Conservation (phyloP, 2,888 invertebrate species). For the Cheiracanthium punctorium region DNA sequence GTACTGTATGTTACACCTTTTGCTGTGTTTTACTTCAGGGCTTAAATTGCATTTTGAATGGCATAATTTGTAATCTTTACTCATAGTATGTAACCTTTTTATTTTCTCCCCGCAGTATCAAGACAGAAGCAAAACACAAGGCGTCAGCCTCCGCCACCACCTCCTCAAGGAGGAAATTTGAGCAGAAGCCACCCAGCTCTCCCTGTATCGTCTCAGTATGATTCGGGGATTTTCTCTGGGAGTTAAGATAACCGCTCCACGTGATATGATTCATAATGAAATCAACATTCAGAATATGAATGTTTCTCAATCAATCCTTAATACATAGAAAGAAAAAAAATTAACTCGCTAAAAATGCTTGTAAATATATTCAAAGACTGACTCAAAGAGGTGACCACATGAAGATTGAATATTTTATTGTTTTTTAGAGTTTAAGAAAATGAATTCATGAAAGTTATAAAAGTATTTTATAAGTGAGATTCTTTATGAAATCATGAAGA, state of each 20-base stretch:
- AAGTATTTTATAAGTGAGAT: background rate
- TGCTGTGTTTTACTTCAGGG: no score
- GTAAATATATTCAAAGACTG: constrained; percentile 50
- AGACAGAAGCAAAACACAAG: constrained; percentile 54
- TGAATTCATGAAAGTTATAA: background rate
- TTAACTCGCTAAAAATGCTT: constrained; percentile 37
- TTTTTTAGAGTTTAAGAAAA: background rate
- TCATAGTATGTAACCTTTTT: no score
- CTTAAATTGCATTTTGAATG: no score
- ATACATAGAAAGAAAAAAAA: constrained; percentile 7
- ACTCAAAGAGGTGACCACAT: constrained; percentile 4
- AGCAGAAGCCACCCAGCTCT: constrained; percentile 22
- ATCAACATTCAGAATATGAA: background rate
- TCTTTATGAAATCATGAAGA: background rate
- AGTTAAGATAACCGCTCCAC: constrained; percentile 47
- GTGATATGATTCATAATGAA: background rate
- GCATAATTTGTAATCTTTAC: no score
- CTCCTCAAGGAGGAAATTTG: constrained; percentile 26
- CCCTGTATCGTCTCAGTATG: constrained; percentile 36
- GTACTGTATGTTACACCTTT: no score
- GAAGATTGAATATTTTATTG: background rate
- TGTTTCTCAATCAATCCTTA: background rate
- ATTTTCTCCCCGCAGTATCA: constrained; percentile 15
- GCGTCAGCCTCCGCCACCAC: constrained; percentile 61
- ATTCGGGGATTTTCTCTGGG: constrained; percentile 59